phyloP scores from a whole-genome alignment of 1,140 invertebrate species.

The Drosophila funebris region DNA sequence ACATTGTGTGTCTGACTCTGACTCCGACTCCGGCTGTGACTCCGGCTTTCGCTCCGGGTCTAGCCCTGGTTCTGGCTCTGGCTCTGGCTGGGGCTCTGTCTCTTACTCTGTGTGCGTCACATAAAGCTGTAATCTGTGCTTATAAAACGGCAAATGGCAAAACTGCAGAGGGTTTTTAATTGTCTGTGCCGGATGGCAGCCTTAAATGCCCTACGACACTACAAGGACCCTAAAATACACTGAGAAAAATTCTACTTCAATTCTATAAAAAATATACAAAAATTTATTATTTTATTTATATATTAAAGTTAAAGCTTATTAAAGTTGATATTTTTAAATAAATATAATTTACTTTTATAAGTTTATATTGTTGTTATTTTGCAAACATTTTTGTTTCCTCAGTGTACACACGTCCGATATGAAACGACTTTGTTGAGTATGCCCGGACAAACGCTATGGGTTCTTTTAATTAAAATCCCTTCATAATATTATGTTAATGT shows the following conservation, averaged over 20 bases:
- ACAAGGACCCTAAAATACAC: slow-evolving; percentile 21
- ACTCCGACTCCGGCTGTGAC: neutral
- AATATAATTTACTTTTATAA: neutral
- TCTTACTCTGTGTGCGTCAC: slow-evolving; percentile 50
- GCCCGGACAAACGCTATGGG: slow-evolving; percentile 37
- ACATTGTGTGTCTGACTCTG: slow-evolving; percentile 45
- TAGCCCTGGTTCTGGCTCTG: neutral
- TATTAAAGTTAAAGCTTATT: neutral
- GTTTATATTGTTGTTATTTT: too few relatives aligned
- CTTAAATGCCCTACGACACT: slow-evolving; percentile 64
- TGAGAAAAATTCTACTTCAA: neutral
- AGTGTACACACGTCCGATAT: slow-evolving; percentile 57
- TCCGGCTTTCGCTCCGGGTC: neutral
- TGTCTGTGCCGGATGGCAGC: slow-evolving; percentile 73
- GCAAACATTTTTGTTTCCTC: neutral
- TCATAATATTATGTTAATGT: slow-evolving; percentile 81
- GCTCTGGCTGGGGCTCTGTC: neutral
- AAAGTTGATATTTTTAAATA: neutral
- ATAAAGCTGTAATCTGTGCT: slow-evolving; percentile 79
- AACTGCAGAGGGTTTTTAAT: slow-evolving; percentile 79
- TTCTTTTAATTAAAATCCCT: slow-evolving; percentile 78
- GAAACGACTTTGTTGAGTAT: slow-evolving; percentile 59
- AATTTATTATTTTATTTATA: neutral
- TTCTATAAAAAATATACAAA: neutral
- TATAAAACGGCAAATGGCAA: slow-evolving; percentile 80